These are phyloP conservation scores for Lacerta agilis DNA, from an alignment of 2,797 vertebrate genomes.

Conservation along the genomic window DNA sequence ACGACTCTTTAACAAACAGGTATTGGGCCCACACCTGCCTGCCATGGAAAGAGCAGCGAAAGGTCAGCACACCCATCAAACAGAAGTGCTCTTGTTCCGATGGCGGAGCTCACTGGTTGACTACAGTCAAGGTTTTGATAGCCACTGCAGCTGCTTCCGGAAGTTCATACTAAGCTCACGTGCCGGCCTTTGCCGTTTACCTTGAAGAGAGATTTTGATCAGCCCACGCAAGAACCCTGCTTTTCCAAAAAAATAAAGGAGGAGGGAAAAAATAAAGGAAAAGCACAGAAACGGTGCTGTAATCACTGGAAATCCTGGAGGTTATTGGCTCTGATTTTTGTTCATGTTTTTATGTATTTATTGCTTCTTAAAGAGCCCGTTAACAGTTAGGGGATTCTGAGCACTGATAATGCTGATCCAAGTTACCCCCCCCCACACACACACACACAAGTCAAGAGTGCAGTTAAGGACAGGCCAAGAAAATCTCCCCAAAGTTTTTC, in stretches of 20 bases:
- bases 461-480: conserved; percentile 5
- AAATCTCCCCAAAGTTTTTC: not conserved
- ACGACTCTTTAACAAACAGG: conserved; percentile 75
- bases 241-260: not conserved
- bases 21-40: conserved; percentile 76
- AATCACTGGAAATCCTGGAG: conserved; percentile 41
- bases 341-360: not conserved
- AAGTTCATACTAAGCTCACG: conserved; percentile 32
- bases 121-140: conserved; percentile 69
- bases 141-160: conserved; percentile 50
- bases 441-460: conserved; percentile 36
- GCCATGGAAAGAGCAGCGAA: conserved; percentile 73
- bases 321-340: not conserved
- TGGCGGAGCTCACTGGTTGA: conserved; percentile 60
- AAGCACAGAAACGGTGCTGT: conserved; percentile 32
- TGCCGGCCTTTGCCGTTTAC: conserved; percentile 28
- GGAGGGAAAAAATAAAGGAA: conserved; percentile 16
- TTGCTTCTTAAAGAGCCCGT: conserved; percentile 40
- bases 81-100: conserved; percentile 74
- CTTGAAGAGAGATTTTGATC: conserved; percentile 50
- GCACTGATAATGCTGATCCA: conserved; percentile 17
- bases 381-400: conserved; percentile 20
- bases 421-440: conserved; percentile 24
- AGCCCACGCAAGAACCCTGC: conserved; percentile 43
- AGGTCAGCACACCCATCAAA: conserved; percentile 66